A percentile compares a stretch with the other conserved stretches of the same genome.
Conservation (phyloP, 2,113 vertebrate species). For the Aegotheles bennettii region DNA sequence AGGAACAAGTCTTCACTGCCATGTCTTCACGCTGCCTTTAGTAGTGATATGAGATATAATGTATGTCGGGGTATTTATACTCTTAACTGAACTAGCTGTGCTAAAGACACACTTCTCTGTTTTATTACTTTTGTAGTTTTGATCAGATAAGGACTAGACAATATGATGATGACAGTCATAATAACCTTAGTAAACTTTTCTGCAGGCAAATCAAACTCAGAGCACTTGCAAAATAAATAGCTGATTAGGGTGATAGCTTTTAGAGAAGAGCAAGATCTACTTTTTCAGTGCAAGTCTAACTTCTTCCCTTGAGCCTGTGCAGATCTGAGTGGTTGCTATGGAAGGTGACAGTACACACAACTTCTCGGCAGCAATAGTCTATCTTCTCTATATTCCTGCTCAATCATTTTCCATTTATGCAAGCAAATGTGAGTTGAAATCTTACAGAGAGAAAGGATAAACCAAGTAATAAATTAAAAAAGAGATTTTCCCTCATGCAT, state of each 20-base stretch:
- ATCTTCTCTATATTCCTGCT: neutral
- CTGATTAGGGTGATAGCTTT: neutral
- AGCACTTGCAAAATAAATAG: neutral
- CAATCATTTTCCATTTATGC: neutral
- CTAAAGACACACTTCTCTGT: neutral
- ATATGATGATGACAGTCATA: neutral
- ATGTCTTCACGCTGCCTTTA: neutral
- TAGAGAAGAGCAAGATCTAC: neutral
- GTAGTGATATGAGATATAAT: neutral
- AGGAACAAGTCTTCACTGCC: neutral
- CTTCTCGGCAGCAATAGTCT: neutral
- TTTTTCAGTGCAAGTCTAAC: neutral
- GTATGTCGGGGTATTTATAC: neutral
- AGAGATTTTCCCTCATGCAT: neutral
- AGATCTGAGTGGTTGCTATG: neutral
- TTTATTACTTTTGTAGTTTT: neutral
- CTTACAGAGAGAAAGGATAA: neutral
- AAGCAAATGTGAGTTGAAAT: neutral
- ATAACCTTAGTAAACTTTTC: neutral
- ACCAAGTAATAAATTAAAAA: neutral
- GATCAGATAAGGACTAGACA: neutral
- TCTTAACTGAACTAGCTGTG: neutral
- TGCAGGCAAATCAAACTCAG: neutral
- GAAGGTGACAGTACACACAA: neutral
- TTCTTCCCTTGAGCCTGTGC: neutral